phyloP scores from a whole-genome alignment of 2,113 vertebrate genomes.

The Odontesthes bonariensis region DNA sequence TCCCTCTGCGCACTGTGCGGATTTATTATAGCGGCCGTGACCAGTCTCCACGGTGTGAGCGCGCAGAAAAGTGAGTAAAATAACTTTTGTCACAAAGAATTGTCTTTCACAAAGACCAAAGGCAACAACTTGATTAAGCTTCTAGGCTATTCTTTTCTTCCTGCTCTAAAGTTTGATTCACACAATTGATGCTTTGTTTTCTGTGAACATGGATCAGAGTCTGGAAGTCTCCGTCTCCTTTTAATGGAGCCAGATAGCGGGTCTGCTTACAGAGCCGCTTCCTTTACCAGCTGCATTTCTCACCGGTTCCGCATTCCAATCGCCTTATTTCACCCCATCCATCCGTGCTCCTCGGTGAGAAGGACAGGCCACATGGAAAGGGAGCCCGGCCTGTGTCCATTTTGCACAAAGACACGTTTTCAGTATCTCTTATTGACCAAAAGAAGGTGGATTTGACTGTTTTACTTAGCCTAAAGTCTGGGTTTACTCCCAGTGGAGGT shows the following conservation, averaged over 20 bases:
- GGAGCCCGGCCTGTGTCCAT: constrained; percentile 32
- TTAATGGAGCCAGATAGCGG: constrained; percentile 65
- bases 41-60: constrained; percentile 61
- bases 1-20: constrained; percentile 69
- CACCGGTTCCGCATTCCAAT: constrained; percentile 88
- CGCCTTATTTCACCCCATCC: constrained; percentile 79
- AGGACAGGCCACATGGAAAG: constrained; percentile 53
- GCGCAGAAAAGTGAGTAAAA: constrained; percentile 80
- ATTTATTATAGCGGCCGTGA: constrained; percentile 69
- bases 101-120: no score
- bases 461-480: constrained; percentile 44
- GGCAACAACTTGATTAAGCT: not conserved
- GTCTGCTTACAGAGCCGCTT: constrained; percentile 74
- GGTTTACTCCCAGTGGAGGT: constrained; percentile 43
- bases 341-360: constrained; percentile 57
- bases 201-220: constrained; percentile 39
- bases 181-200: constrained; percentile 2
- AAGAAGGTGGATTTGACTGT: not conserved
- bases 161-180: not conserved
- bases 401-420: constrained; percentile 21
- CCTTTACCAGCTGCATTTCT: constrained; percentile 78
- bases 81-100: not conserved
- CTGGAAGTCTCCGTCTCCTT: constrained; percentile 31
- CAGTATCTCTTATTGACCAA: not conserved
- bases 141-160: not conserved